Evolutionary conservation across 2,888 invertebrate species (phyloP), one percentile per base, ranked within the genome.

Genomic region (Luffia ferchaultella): DNA sequence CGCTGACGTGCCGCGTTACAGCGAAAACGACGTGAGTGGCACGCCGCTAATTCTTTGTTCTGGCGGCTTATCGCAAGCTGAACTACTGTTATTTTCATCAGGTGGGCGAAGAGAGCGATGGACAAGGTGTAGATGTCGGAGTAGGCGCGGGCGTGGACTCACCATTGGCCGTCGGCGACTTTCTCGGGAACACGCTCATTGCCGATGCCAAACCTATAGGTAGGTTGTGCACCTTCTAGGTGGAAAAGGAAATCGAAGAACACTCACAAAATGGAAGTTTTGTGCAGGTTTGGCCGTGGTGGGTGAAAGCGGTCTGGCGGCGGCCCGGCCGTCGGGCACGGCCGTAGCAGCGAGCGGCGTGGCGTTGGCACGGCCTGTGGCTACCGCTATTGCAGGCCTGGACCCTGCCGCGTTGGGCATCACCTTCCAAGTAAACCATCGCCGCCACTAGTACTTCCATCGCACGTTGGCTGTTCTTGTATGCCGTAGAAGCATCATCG

Each of bases 171-270:
- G 18, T 71, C 73, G 70, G 82, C 2, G 62, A 60, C n/a, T n/a
- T n/a, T n/a, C n/a, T n/a, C n/a, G n/a, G n/a, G n/a, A n/a, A n/a
- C n/a, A n/a, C 53, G 86, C 88, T 15, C 0, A 88, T 92, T 16
- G 92, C 92, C 18, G 92, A 92, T 73, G 91, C 92, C 0, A 91
- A 90, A 60, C 92, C 92, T 50, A 84, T 91, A 45, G 92, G 91
- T 84, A 58, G 70, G 83, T n/a, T 64, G 2, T 18, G 42, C 5
- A 12, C 30, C 3, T 7, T 12, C 30, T 30, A 30, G 30, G 30
- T 30, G 30, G 30, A 30, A 30, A 3, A 30, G 30, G n/a, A n/a
- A 30, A 12, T 30, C 3, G 30, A 30, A 30, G 3, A 30, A 12
- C 12, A 30, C 3, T 7, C 3, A 12, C 30, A 30, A 7, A 30